These are phyloP conservation scores for Tiphia femorata DNA, from an alignment of 2,888 invertebrate species.

Conservation along the genomic window DNA sequence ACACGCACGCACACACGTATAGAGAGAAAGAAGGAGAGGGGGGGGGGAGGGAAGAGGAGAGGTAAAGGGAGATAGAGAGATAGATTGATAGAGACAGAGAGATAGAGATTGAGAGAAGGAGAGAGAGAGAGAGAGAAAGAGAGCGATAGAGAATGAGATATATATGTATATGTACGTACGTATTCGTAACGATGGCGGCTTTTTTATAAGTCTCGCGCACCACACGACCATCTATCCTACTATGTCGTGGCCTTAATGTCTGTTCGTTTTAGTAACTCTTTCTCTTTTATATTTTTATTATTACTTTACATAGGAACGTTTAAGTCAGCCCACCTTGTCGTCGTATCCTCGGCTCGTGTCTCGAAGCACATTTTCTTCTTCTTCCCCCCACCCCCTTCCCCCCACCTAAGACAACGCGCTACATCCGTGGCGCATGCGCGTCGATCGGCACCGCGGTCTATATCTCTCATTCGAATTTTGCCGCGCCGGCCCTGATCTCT, in stretches of 20 bases:
- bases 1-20: slow-evolving; percentile 6
- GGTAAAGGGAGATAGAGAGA: slow-evolving; percentile 40
- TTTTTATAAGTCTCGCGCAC: slow-evolving; percentile 33
- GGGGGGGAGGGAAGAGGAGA: slow-evolving; percentile 38
- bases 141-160: slow-evolving; percentile 44
- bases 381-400: slow-evolving; percentile 12
- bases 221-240: slow-evolving; percentile 52
- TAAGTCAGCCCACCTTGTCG: slow-evolving; percentile 47
- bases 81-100: slow-evolving; percentile 33
- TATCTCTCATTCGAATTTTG: not conserved
- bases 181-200: slow-evolving; percentile 55
- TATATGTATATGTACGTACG: slow-evolving; percentile 58
- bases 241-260: slow-evolving; percentile 35
- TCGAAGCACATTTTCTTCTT: slow-evolving; percentile 4
- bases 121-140: slow-evolving; percentile 31
- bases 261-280: slow-evolving; percentile 46
- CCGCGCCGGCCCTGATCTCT: too few relatives aligned
- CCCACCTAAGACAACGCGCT: too few relatives aligned
- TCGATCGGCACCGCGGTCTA: not conserved
- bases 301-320: slow-evolving; percentile 69
- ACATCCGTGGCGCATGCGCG: not conserved
- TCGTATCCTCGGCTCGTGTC: slow-evolving; percentile 18
- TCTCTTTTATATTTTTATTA: slow-evolving; percentile 58
- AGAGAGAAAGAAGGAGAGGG: slow-evolving; percentile 37
- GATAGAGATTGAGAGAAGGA: slow-evolving; percentile 12